Conservation (phyloP, 2,113 vertebrate species). For the Tamias sibiricus region DNA sequence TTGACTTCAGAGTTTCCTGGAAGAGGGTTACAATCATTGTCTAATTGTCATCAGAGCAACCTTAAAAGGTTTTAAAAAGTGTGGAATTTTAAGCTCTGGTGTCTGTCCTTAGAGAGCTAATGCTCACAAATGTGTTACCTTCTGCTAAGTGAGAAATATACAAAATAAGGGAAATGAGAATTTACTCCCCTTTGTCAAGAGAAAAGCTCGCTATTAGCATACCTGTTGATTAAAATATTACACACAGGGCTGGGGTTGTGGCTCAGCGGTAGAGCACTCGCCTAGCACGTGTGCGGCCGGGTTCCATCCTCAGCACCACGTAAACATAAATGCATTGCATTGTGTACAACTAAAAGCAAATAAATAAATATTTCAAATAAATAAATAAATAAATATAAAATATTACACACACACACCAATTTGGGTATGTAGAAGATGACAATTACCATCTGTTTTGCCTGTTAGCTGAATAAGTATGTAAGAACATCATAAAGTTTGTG, state of each 20-base stretch:
- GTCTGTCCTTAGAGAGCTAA: neutral
- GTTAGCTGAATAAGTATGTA: neutral
- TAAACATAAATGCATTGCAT: no score
- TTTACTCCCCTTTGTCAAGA: neutral
- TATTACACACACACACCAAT: neutral
- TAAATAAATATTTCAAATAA: no score
- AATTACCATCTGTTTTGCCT: neutral
- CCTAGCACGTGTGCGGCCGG: no score
- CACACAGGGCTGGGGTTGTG: no score
- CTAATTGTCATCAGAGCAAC: neutral
- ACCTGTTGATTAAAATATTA: neutral
- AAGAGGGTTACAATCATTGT: neutral
- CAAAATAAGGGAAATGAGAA: neutral
- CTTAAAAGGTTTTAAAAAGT: slow-evolving; percentile 25
- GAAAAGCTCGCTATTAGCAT: neutral
- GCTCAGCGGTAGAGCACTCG: no score
- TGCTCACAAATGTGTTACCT: neutral
- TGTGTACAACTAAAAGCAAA: no score
- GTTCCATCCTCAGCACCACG: no score
- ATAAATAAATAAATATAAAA: no score
- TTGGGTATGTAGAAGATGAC: neutral
- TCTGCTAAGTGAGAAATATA: neutral
- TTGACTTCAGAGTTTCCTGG: neutral
- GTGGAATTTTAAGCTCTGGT: neutral
- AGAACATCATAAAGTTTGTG: neutral